A percentile compares a stretch with the other conserved stretches of the same genome.
Evolutionary conservation across 2,888 invertebrate species (phyloP).

Genomic region (Thymelicus sylvestris): DNA sequence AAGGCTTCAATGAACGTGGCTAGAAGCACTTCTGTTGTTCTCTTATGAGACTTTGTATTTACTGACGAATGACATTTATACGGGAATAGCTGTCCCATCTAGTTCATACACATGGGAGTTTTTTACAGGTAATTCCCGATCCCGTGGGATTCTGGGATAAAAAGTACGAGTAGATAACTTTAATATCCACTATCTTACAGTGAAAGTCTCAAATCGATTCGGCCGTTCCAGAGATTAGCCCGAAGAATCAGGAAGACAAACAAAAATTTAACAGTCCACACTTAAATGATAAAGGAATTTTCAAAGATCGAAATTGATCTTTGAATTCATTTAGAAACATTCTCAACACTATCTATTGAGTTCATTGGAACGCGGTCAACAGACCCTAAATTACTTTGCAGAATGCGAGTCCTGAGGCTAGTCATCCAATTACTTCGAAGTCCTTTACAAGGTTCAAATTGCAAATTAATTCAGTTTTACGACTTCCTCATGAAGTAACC

Average conservation of each 20-base stretch:
- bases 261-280: too few species aligned
- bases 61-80: too few species aligned
- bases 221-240: too few species aligned
- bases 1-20: background rate
- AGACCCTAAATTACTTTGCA: constrained; percentile 30
- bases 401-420: constrained; percentile 31
- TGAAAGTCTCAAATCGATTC: too few species aligned
- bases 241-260: too few species aligned
- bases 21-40: background rate
- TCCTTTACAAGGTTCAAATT: constrained; percentile 32
- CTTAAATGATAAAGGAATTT: background rate
- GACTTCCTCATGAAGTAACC: constrained; percentile 19
- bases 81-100: too few species aligned
- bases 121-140: too few species aligned
- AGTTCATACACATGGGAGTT: too few species aligned
- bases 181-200: too few species aligned
- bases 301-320: background rate
- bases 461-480: constrained; percentile 34
- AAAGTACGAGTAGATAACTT: too few species aligned
- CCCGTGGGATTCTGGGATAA: too few species aligned
- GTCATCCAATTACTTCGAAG: constrained; percentile 32
- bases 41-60: too few species aligned
- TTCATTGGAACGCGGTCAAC: constrained; percentile 26
- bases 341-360: constrained; percentile 22
- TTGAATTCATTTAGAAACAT: constrained; percentile 16